Percentiles rank a stretch among this genome's conserved stretches.
These are phyloP conservation scores for Orgyia antiqua DNA, from an alignment of 2,888 invertebrate species.

Conservation along the genomic window DNA sequence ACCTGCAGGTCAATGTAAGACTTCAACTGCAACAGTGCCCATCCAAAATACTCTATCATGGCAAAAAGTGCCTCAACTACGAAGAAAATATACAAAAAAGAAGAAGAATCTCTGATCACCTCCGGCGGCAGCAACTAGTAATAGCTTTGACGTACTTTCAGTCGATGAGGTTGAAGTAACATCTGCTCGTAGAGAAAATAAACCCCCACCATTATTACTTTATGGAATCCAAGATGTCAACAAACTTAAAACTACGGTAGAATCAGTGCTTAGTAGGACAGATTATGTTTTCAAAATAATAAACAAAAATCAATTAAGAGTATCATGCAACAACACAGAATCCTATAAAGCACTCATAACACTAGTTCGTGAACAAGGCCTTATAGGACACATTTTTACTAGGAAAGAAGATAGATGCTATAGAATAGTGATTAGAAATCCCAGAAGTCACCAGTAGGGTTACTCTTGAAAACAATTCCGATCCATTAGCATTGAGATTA, in stretches of 20 bases:
- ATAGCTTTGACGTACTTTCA: neutral
- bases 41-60: too few relatives aligned
- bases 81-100: neutral
- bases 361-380: neutral
- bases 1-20: too few relatives aligned
- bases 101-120: neutral
- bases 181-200: neutral
- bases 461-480: too few relatives aligned
- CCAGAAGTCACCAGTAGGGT: too few relatives aligned
- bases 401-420: too few relatives aligned
- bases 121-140: neutral
- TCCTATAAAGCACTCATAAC: neutral
- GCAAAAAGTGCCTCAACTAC: neutral
- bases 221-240: neutral
- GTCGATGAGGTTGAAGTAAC: neutral
- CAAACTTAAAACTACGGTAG: neutral
- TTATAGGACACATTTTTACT: neutral
- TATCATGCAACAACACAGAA: neutral
- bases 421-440: neutral
- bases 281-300: neutral
- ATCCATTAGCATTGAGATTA: too few relatives aligned
- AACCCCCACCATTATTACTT: neutral
- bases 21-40: too few relatives aligned
- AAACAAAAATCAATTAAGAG: neutral
- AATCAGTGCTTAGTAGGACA: neutral